Conservation (phyloP, 1,140 invertebrate genomes). For the Druon quercuslanigerum region DNA sequence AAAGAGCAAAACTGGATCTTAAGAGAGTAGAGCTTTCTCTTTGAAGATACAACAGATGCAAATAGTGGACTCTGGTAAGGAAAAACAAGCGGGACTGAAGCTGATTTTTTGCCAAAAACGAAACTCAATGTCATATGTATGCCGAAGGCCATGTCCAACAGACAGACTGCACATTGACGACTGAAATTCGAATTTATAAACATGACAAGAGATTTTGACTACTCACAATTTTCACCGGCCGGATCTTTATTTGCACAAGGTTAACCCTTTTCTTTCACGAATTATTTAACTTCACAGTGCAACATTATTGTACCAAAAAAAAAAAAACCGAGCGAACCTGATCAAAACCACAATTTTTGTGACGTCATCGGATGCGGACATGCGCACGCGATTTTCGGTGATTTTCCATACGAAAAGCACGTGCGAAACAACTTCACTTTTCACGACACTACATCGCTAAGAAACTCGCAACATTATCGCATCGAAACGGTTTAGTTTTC, state of each 20-base stretch:
- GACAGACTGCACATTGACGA: constrained; percentile 53
- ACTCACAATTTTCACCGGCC: constrained; percentile 64
- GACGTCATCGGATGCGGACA: constrained; percentile 73
- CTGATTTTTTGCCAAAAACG: constrained; percentile 41
- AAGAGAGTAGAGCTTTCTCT: not conserved
- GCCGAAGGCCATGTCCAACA: constrained; percentile 62
- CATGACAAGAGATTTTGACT: constrained; percentile 43
- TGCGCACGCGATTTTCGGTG: constrained; percentile 73
- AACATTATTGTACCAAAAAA: constrained; percentile 58
- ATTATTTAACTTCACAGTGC: constrained; percentile 63
- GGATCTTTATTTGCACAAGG: constrained; percentile 50
- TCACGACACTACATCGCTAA: constrained; percentile 57
- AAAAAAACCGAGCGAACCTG: constrained; percentile 50
- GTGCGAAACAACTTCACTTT: constrained; percentile 56
- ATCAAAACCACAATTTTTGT: constrained; percentile 74
- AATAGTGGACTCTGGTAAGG: constrained; percentile 10
- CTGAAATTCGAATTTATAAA: constrained; percentile 54
- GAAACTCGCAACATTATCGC: constrained; percentile 62
- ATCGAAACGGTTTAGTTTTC: constrained; percentile 49
- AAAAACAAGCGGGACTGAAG: constrained; percentile 33
- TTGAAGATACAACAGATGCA: constrained; percentile 5
- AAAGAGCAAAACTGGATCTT: constrained; percentile 20
- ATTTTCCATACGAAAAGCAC: constrained; percentile 72
- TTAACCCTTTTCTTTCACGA: constrained; percentile 45
- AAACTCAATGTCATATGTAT: constrained; percentile 43